phyloP scores from a whole-genome alignment of 2,113 vertebrate genomes.

The Notothenia coriiceps region DNA sequence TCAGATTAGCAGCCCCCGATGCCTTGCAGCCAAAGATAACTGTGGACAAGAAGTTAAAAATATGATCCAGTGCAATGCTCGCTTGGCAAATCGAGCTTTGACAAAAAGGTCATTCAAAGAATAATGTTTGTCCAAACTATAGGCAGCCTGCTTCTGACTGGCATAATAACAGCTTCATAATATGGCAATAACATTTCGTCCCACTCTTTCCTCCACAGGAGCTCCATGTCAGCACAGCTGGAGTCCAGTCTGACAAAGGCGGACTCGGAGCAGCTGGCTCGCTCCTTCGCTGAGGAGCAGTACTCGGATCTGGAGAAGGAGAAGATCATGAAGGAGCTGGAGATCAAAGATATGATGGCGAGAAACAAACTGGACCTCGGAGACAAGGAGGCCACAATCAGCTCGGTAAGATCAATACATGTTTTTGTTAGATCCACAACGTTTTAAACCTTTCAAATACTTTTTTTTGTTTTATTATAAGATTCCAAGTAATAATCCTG shows the following conservation, averaged over 20 bases:
- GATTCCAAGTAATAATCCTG: too few relatives aligned
- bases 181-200: neutral
- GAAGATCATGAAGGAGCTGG: constrained; percentile 98
- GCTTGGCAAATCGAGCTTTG: constrained; percentile 13
- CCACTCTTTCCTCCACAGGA: constrained; percentile 77
- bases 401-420: constrained; percentile 85
- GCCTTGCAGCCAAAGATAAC: neutral
- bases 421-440: too few relatives aligned
- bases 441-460: too few relatives aligned
- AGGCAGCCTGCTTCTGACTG: constrained; percentile 4
- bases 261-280: constrained; percentile 94
- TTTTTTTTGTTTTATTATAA: too few relatives aligned
- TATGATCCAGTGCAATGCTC: neutral
- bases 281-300: constrained; percentile 95
- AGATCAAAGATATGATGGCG: constrained; percentile 97
- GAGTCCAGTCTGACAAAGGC: constrained; percentile 95
- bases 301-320: constrained; percentile 96
- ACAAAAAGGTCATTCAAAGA: constrained; percentile 27
- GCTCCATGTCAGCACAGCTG: constrained; percentile 91
- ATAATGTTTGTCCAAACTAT: neutral
- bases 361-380: constrained; percentile 93
- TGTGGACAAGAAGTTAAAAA: neutral
- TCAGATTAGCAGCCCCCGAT: constrained; percentile 22
- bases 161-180: constrained; percentile 11
- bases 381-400: constrained; percentile 95